phyloP scores from a whole-genome alignment of 1,140 invertebrate genomes.

The Cotesia glomerata region DNA sequence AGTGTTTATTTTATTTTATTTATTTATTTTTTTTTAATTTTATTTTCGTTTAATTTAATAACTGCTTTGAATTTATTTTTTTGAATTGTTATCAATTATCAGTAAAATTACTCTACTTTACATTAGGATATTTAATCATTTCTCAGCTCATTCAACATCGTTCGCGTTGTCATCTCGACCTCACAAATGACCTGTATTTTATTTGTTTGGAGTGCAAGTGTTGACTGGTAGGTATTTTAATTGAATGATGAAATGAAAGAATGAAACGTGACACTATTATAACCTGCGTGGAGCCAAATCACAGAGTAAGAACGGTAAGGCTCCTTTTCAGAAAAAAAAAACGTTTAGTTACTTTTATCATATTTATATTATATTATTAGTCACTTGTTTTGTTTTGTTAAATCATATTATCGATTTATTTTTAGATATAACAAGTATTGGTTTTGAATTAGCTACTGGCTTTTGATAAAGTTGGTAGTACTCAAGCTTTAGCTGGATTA shows the following conservation, averaged over 20 bases:
- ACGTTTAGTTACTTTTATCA: slow-evolving; percentile 15
- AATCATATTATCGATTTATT: too few relatives aligned
- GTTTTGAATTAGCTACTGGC: too few relatives aligned
- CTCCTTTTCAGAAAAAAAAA: slow-evolving; percentile 23
- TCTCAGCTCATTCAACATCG: slow-evolving; percentile 12
- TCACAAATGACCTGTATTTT: slow-evolving; percentile 39
- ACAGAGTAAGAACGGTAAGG: slow-evolving; percentile 60
- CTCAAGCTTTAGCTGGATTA: too few relatives aligned
- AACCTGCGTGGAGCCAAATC: slow-evolving; percentile 59
- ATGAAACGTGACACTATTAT: slow-evolving; percentile 63
- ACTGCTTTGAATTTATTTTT: background rate
- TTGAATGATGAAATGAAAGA: slow-evolving; percentile 57
- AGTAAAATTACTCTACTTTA: background rate
- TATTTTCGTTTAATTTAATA: background rate
- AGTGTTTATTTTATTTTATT: slow-evolving; percentile 12
- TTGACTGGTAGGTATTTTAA: slow-evolving; percentile 49
- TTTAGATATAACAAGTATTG: too few relatives aligned
- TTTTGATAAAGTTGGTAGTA: too few relatives aligned
- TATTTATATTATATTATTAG: background rate
- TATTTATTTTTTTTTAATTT: background rate
- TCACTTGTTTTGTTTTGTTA: background rate
- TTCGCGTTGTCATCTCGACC: slow-evolving; percentile 29
- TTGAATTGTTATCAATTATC: background rate
- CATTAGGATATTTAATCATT: slow-evolving; percentile 21
- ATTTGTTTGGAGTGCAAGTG: slow-evolving; percentile 43